Conservation (phyloP, 2,113 vertebrate species). For the Oncorhynchus nerka region DNA sequence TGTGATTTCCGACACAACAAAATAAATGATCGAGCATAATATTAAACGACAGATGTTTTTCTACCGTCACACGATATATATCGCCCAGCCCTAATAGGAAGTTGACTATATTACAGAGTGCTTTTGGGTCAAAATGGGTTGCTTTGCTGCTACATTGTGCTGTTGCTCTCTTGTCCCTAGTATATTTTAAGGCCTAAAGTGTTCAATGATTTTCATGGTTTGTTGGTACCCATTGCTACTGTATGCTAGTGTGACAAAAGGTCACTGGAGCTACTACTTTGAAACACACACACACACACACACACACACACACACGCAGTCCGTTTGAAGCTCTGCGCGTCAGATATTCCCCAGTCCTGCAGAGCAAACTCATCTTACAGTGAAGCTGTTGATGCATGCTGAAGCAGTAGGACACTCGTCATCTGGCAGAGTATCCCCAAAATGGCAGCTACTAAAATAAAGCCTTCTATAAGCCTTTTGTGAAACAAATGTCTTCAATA, state of each 20-base stretch:
- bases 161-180: neutral
- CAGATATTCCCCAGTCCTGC: neutral
- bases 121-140: neutral
- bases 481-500: conserved; percentile 16
- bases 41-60: too few relatives aligned
- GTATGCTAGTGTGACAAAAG: conserved; percentile 7
- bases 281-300: neutral
- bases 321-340: neutral
- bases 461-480: conserved; percentile 18
- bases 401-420: neutral
- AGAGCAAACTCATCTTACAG: neutral
- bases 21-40: too few relatives aligned
- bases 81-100: neutral
- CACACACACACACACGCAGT: neutral
- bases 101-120: neutral
- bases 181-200: neutral
- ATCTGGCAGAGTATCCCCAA: neutral
- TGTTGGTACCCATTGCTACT: conserved; percentile 1
- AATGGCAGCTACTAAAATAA: conserved; percentile 39
- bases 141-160: neutral
- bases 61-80: too few relatives aligned
- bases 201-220: neutral
- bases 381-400: neutral
- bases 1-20: too few relatives aligned
- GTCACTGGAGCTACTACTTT: neutral